Conservation (phyloP, 1,140 invertebrate species). For the Rhagoletis pomonella region DNA sequence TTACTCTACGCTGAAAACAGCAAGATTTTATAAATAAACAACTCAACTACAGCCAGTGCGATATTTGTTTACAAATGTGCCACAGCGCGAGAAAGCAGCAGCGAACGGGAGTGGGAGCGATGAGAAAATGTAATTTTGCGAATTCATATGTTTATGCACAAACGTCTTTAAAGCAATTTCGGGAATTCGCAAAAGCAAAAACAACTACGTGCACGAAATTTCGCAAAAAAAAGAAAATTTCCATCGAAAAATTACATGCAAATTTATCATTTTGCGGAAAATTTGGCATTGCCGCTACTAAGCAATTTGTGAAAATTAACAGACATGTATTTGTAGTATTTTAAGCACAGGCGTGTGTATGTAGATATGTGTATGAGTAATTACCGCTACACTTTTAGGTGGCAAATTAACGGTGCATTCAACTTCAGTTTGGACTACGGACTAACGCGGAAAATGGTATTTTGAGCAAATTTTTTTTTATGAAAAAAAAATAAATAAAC, state of each 20-base stretch:
- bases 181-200: neutral
- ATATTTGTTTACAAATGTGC: conserved; percentile 27
- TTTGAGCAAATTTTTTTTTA: neutral
- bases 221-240: neutral
- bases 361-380: neutral
- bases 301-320: neutral
- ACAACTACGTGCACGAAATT: neutral
- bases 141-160: neutral
- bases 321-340: neutral
- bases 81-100: neutral
- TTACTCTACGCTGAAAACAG: neutral
- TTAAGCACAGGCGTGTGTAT: neutral
- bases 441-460: neutral
- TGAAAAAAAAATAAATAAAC: too few species aligned
- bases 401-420: conserved; percentile 13
- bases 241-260: neutral
- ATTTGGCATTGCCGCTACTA: too few species aligned
- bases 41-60: neutral
- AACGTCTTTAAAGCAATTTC: neutral
- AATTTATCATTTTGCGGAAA: neutral
- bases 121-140: too few species aligned
- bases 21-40: neutral
- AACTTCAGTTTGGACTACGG: neutral
- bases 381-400: neutral
- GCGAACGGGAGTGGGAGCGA: neutral